Percentiles rank a stretch among this genome's conserved stretches.
phyloP scores from a whole-genome alignment of 2,888 invertebrate species.

The Drosophila setosimentum region DNA sequence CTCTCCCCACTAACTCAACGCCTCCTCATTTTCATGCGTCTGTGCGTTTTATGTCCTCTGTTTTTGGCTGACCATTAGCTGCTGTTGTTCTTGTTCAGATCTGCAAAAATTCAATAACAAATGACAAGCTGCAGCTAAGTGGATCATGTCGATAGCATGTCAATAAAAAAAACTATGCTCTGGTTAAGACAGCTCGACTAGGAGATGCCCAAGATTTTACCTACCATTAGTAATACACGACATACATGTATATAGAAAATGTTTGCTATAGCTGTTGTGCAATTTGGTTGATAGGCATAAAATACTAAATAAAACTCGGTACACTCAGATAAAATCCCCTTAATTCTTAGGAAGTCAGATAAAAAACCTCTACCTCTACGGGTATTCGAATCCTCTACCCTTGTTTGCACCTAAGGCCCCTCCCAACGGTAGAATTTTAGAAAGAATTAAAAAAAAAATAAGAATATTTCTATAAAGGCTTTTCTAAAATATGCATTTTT shows the following conservation, averaged over 20 bases:
- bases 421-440: no score
- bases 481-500: no score
- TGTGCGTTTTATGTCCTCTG: conserved; percentile 1
- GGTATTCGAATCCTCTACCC: no score
- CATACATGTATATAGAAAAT: no score
- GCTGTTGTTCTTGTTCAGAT: neutral
- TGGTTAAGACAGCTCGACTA: neutral
- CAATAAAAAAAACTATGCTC: conserved; percentile 25
- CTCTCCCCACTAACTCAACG: neutral
- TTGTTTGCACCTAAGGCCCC: no score
- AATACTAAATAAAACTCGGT: neutral
- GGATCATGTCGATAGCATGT: conserved; percentile 21
- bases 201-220: neutral
- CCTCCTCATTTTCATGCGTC: neutral
- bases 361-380: no score
- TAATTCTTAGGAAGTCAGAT: neutral
- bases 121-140: conserved; percentile 36
- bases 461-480: no score
- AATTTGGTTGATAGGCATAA: neutral
- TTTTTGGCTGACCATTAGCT: neutral
- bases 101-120: conserved; percentile 24
- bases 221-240: neutral
- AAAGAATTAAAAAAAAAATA: no score
- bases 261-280: neutral
- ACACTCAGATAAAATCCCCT: neutral